These are phyloP conservation scores for Sebastes hubbsi DNA, from an alignment of 2,797 vertebrate genomes.

Conservation along the genomic window DNA sequence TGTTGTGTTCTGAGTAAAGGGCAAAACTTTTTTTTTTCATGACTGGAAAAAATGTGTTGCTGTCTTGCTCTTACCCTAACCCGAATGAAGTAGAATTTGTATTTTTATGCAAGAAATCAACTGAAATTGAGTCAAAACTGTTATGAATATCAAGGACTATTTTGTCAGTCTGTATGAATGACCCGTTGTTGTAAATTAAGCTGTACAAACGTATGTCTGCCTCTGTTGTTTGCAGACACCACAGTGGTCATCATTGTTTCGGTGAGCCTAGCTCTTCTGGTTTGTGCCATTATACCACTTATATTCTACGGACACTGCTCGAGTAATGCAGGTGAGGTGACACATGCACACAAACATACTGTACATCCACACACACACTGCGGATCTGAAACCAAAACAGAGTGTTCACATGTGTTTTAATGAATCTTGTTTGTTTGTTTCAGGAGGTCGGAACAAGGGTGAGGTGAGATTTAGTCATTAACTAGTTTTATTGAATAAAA, in stretches of 20 bases:
- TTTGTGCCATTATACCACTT: constrained; percentile 74
- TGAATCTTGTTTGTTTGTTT: constrained; percentile 17
- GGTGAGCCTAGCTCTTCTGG: constrained; percentile 69
- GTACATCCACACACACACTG: background rate
- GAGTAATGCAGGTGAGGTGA: constrained; percentile 47
- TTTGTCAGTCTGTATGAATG: background rate
- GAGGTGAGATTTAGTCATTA: constrained; percentile 44
- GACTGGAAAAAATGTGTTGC: background rate
- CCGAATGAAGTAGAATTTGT: background rate
- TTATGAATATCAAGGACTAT: background rate
- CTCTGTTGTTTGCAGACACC: constrained; percentile 57
- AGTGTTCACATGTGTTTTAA: background rate
- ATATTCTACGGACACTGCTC: constrained; percentile 67
- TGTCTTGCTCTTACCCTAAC: background rate
- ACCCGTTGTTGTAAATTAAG: background rate
- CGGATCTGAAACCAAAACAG: background rate
- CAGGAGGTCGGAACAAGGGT: constrained; percentile 24
- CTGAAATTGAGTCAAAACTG: background rate
- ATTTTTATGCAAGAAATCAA: background rate
- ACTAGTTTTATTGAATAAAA: background rate
- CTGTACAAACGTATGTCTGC: background rate
- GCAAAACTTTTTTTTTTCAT: background rate
- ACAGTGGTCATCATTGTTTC: constrained; percentile 72
- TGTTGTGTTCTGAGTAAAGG: background rate
- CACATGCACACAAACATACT: background rate